Base-by-base conservation (phyloP, 2,888 invertebrate species). In the Megaustenia siamemsis region DNA sequence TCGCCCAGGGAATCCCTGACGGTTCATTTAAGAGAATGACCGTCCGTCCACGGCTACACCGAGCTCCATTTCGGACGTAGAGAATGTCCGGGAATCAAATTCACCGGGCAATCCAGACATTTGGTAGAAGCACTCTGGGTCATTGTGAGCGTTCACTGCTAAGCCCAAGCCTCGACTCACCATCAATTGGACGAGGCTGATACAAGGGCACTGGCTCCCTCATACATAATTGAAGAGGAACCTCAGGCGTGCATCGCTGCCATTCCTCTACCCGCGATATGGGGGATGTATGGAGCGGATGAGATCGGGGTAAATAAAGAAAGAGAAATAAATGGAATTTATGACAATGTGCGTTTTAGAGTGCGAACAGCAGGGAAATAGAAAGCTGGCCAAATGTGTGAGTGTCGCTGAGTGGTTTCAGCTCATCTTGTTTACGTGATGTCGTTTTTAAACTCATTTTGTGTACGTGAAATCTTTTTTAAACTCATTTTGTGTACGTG, bases 141-240 rank as follows among this genome's bases (percentile, higher is more conserved):
- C 69, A 40, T 69, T 69, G 38, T 69, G 69, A 21, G 40, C 24
- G 40, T 10, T 28, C 28, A 38, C 38, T 21, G 24, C 69, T 21
- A 24, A 40, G 12, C 28, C 45, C 28, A 8, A 28, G 28, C 45
- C 38, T 40, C 38, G 28, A n/a, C 3, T 24, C 45, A 43, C 28
- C 71, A 45, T 73, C 28, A 73, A 45, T 43, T 73, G 43, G 45
- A 28, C 71, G 71, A 45, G 71, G 45, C 43, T 28, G 45, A n/a
- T 45, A 73, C 71, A n/a, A 10, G 71, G 28, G 12, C 45, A 45
- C n/a, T 73, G 71, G 28, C 71, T 43, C 45, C 28, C 43, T 45
- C 45, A 73, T 73, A 28, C 71, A 73, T 73, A 73, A 73, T 73
- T 73, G 45, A 73, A 45, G 71, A 73, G 71, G 71, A 45, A 73